Evolutionary conservation across 2,888 invertebrate species (phyloP).

Genomic region (Scaptomyza parva): DNA sequence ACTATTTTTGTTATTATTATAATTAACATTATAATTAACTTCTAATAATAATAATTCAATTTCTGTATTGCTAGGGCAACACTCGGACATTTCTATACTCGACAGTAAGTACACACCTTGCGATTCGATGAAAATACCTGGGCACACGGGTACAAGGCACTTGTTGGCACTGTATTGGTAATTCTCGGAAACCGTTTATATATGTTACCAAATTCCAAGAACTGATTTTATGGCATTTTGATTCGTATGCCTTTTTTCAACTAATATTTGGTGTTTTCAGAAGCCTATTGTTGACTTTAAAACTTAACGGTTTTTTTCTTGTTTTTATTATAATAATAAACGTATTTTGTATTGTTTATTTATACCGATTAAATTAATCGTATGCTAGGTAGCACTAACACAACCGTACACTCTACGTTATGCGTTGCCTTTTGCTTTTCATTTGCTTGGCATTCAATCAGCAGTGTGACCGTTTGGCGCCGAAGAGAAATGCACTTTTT

Average conservation of each 20-base stretch:
- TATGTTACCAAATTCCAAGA: constrained; percentile 71
- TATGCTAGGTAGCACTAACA: constrained; percentile 35
- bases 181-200: constrained; percentile 75
- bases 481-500: not conserved
- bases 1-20: constrained; percentile 7
- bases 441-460: constrained; percentile 26
- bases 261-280: constrained; percentile 7
- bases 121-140: constrained; percentile 55
- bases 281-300: not conserved
- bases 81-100: constrained; percentile 15
- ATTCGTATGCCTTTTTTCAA: constrained; percentile 31
- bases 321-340: constrained; percentile 12
- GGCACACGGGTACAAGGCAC: constrained; percentile 48
- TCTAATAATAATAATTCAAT: too few relatives aligned
- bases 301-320: not conserved
- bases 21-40: not conserved
- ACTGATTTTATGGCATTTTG: constrained; percentile 72
- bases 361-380: constrained; percentile 33
- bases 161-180: constrained; percentile 77
- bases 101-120: constrained; percentile 54
- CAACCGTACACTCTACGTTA: constrained; percentile 41
- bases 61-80: constrained; percentile 29
- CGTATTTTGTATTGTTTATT: constrained; percentile 39
- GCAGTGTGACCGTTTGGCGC: constrained; percentile 22
- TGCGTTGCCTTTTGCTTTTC: constrained; percentile 41